Percentiles rank a stretch among this genome's conserved stretches.
These are phyloP conservation scores for Uloborus diversus DNA, from an alignment of 1,140 invertebrate genomes.

Conservation along the genomic window DNA sequence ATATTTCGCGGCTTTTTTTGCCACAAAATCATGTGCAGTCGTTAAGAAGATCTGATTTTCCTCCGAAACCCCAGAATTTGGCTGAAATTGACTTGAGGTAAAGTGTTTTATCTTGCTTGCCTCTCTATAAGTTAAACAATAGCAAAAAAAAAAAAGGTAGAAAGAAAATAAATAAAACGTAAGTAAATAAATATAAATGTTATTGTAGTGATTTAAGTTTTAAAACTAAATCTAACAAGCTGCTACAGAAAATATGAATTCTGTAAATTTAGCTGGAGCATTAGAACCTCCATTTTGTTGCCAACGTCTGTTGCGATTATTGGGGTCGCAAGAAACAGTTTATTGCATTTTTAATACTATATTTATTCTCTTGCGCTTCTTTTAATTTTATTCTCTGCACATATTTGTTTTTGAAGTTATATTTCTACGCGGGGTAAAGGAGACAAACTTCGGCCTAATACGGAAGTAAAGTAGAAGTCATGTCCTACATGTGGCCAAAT, in stretches of 20 bases:
- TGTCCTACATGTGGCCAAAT: no score
- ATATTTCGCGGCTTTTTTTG: neutral
- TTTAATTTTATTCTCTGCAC: no score
- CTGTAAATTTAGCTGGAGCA: neutral
- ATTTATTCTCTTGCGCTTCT: no score
- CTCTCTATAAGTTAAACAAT: neutral
- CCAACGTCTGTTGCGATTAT: no score
- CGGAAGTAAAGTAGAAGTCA: no score
- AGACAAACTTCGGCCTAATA: no score
- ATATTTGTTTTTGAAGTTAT: no score
- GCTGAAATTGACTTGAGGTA: slow-evolving; percentile 26
- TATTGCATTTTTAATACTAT: no score
- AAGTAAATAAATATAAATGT: neutral
- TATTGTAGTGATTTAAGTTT: neutral
- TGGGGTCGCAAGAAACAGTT: no score
- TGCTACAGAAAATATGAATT: neutral
- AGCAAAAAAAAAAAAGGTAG: neutral
- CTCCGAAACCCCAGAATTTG: neutral
- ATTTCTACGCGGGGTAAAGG: no score
- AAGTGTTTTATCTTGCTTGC: neutral
- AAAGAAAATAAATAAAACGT: neutral
- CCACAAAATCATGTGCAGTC: slow-evolving; percentile 4
- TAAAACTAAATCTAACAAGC: neutral
- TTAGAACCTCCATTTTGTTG: neutral
- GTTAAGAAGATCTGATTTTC: slow-evolving; percentile 18